Evolutionary conservation across 1,140 invertebrate genomes (phyloP), one percentile per base, ranked within the genome.

Genomic region (Stenopsyche tienmushanensis): DNA sequence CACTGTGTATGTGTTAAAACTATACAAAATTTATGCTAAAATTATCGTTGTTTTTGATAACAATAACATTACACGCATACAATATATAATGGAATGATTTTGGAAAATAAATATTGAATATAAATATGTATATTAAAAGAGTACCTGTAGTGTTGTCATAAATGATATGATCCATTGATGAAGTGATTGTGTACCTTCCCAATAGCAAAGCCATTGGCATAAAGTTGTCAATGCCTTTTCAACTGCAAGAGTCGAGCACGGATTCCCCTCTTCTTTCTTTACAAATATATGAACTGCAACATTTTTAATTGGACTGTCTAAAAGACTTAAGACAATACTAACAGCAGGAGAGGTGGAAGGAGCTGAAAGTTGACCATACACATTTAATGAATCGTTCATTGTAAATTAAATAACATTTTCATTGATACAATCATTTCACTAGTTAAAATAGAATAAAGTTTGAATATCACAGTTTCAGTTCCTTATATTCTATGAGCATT

Each of bases 121-220:
- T 60, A 21, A 8, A 60, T 7, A 9, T 7, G 7, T 18, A 60
- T n/a, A n/a, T n/a, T n/a, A n/a, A n/a, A n/a, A n/a, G n/a, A 8
- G 2, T 54, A 69, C 67, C 59, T 69, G 50, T 1, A 69, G 45
- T 13, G 24, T 59, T 49, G 54, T 65, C 24, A 69, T 62, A 21
- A 69, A 69, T 7, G 63, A 58, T 26, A 65, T 42, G 9, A 69
- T 63, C 63, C 63, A 69, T 24, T 55, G 24, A 18, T 50, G 18
- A n/a, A 69, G 45, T 3, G 58, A 24, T 1, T 63, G 67, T 8
- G 67, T 69, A 7, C 57, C 49, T n/a, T 60, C 23, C 67, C 67
- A 69, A 45, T 26, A 45, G 34, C 67, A 69, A 1, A 69, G 59
- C 67, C 67, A 69, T 23, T 47, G 57, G 39, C 67, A 69, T 2